phyloP scores from a whole-genome alignment of 2,797 vertebrate genomes.

The Parambassis ranga region DNA sequence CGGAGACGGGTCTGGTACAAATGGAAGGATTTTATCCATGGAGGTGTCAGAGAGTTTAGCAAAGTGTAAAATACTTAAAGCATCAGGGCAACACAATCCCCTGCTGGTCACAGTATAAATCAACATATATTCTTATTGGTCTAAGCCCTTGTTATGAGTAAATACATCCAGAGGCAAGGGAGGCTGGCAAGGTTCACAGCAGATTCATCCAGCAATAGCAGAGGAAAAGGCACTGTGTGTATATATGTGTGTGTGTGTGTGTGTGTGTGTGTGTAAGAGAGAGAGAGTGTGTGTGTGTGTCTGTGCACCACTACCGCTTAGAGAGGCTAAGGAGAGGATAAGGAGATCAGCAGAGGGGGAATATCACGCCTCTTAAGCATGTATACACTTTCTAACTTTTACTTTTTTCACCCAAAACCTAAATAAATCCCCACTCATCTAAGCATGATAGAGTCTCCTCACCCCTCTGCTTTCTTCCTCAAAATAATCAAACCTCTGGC shows the following conservation, averaged over 20 bases:
- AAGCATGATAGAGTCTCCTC: constrained; percentile 59
- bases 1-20: constrained; percentile 32
- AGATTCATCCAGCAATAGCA: constrained; percentile 69
- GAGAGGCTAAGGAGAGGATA: constrained; percentile 78
- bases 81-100: constrained; percentile 79
- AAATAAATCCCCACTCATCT: constrained; percentile 71
- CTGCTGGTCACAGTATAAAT: constrained; percentile 81
- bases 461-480: constrained; percentile 1
- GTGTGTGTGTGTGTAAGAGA: constrained; percentile 20
- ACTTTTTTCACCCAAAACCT: constrained; percentile 69
- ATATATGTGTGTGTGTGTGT: constrained; percentile 20
- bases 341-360: constrained; percentile 77
- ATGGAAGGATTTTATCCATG: constrained; percentile 53
- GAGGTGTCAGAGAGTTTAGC: constrained; percentile 76
- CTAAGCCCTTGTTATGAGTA: constrained; percentile 85
- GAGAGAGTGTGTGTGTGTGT: constrained; percentile 26
- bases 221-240: constrained; percentile 36
- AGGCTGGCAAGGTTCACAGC: constrained; percentile 75
- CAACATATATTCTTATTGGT: constrained; percentile 82
- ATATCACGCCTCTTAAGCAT: constrained; percentile 80
- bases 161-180: constrained; percentile 76
- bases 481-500: constrained; percentile 39
- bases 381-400: constrained; percentile 77
- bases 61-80: constrained; percentile 83
- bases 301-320: constrained; percentile 59